phyloP scores from a whole-genome alignment of 2,113 vertebrate species.

The Anoplopoma fimbria region DNA sequence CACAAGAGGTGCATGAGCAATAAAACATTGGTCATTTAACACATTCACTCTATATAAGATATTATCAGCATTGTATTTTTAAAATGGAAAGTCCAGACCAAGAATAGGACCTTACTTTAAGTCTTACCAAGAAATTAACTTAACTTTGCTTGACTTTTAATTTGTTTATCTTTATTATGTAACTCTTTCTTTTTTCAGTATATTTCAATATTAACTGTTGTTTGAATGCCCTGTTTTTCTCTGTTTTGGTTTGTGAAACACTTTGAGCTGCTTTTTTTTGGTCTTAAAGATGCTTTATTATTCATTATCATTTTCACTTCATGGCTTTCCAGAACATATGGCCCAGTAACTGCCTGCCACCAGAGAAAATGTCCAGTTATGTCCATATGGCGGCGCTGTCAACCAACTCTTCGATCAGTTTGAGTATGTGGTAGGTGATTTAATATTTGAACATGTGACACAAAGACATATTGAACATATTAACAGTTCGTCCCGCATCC shows the following conservation, averaged over 20 bases:
- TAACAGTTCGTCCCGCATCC: not conserved
- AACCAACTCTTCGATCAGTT: not conserved
- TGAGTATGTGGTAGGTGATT: constrained; percentile 6
- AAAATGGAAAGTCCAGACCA: not conserved
- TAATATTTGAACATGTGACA: constrained; percentile 47
- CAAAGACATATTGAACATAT: constrained; percentile 9
- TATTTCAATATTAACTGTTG: not conserved
- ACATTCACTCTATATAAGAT: not conserved
- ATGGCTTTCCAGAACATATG: not conserved
- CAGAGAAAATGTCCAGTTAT: not conserved
- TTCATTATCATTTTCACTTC: not conserved
- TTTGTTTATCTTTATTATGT: not conserved
- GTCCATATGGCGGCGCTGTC: constrained; percentile 62
- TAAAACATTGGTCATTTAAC: not conserved
- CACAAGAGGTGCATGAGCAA: not conserved
- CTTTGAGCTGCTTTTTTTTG: too few species aligned
- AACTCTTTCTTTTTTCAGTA: not conserved
- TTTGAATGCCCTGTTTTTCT: not conserved
- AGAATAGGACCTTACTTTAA: not conserved
- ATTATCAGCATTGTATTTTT: not conserved
- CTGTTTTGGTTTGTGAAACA: not conserved
- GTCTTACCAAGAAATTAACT: not conserved
- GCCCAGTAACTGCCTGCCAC: too few species aligned
- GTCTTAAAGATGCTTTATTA: too few species aligned
- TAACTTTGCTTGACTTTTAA: not conserved